phyloP scores from a whole-genome alignment of 2,113 vertebrate genomes.

The Donacobius atricapilla region DNA sequence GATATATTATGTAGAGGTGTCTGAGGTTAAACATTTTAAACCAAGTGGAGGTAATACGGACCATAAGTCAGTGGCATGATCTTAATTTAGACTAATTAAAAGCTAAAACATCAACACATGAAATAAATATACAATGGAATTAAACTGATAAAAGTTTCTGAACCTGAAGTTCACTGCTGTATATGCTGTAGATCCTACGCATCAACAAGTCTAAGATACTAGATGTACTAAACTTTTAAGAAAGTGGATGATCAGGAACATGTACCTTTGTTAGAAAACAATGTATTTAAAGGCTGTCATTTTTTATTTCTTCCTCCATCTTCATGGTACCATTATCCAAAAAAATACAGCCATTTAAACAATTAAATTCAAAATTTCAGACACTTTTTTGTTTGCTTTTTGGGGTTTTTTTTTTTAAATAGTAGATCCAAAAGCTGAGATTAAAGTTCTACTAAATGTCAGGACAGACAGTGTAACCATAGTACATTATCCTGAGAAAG shows the following conservation, averaged over 20 bases:
- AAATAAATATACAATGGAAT: neutral
- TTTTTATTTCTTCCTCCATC: neutral
- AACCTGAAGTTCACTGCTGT: neutral
- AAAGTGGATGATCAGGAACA: neutral
- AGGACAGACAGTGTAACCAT: neutral
- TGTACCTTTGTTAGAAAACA: neutral
- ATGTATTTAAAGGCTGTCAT: neutral
- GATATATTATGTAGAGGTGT: neutral
- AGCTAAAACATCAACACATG: neutral
- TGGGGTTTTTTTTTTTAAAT: neutral
- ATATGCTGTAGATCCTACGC: neutral
- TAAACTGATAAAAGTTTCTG: neutral
- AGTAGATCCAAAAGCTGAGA: neutral
- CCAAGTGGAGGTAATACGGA: neutral
- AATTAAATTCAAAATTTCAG: neutral
- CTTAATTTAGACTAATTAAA: neutral
- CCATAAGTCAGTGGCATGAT: neutral
- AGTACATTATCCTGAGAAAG: slow-evolving; percentile 5
- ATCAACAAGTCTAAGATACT: neutral
- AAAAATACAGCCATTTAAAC: neutral
- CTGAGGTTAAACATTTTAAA: neutral
- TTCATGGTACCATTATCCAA: neutral
- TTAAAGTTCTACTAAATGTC: neutral
- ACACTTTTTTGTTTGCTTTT: neutral
- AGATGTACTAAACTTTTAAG: accelerated